Evolutionary conservation across 2,113 vertebrate species (phyloP), one percentile per base, ranked within the genome.

Genomic region (Pedetes capensis): DNA sequence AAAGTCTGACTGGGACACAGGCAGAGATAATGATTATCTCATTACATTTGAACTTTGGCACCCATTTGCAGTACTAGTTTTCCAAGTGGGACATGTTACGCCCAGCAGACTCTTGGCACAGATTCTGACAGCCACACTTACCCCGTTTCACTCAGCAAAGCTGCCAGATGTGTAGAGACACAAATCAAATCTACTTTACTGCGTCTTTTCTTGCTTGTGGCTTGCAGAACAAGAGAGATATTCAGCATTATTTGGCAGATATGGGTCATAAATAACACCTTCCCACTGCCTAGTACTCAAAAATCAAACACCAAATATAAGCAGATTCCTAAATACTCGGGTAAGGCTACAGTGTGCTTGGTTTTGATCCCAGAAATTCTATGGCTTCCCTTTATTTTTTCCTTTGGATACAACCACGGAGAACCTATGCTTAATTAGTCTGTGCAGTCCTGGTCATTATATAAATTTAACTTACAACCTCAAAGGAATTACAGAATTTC

Each of bases 21-120:
- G 72, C 42, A 75, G 82, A 79, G 69, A 87, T 96, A 93, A 94
- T 91, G 79, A 91, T 72, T 39, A 88, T 55, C 89, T 96, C 61
- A 91, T 96, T 87, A 91, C 86, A 94, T 51, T 29, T 91, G 83
- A 81, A 69, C 91, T 95, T 79, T 83, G 82, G 86, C 55, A 89
- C 37, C 39, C 63, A 91, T 57, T 6, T 85, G 49, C 89, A 91
- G 87, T 34, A 72, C 69, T 64, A 92, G 80, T 75, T 95, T 93
- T 91, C 81, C 86, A 95, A 74, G 78, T 63, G 71, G 37, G 83
- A 80, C 61, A 32, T 13, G 47, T 69, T 87, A 93, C 8, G 83
- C 79, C 51, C 64, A 75, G 68, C 1, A 96, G 80, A 76, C 39
- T 39, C 59, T 68, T 11, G 34, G 82, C 81, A 59, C 61, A 72